Evolutionary conservation across 2,888 invertebrate species (phyloP), one percentile per base, ranked within the genome.

Genomic region (Leptopilina myrica): DNA sequence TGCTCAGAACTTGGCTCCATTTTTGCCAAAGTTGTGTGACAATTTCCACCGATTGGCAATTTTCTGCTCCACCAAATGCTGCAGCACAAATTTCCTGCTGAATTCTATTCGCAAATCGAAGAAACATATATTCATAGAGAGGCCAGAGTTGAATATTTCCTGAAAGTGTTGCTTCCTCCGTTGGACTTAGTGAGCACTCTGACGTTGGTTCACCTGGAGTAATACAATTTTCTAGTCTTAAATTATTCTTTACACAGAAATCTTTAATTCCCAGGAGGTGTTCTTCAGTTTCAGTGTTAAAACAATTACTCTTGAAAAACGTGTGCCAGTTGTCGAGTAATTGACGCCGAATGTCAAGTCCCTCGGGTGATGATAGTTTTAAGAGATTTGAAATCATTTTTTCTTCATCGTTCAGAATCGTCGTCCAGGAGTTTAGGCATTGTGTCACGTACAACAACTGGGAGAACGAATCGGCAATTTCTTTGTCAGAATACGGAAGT

Each of bases 111-210:
- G 84, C 84, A 33, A 93, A 87, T 84, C 93, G 90, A 79, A 92
- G 90, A 64, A 93, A 89, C 8, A 94, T 87, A 79, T 93, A 94
- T 14, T 93, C 92, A 83, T 94, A 94, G 64, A 94, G 87, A 80
- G 95, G 95, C 82, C 95, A 90, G 4, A 95, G 86, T 87, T 93
- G 92, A 86, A 86, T 92, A 11, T 92, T 86, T 65, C 89, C 78
- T 11, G 89, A 86, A 33, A 92, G 81, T 2, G 89, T 85, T 1
- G 80, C 81, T 3, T 85, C 77, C 15, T 87, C 82, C 79, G 84
- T 83, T n/a, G 76, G 76, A 77, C 43, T 78, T 76, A 67, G 64
- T 15, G 59, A 62, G 33, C 8, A 43, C 69, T 46, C 69, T 15
- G 14, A 20, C 15, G 15, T 33, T 26, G 79, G 77, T 76, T 87